A percentile compares a stretch with the other conserved stretches of the same genome.
These are phyloP conservation scores for Tuta absoluta DNA, from an alignment of 2,888 invertebrate genomes.

Conservation along the genomic window DNA sequence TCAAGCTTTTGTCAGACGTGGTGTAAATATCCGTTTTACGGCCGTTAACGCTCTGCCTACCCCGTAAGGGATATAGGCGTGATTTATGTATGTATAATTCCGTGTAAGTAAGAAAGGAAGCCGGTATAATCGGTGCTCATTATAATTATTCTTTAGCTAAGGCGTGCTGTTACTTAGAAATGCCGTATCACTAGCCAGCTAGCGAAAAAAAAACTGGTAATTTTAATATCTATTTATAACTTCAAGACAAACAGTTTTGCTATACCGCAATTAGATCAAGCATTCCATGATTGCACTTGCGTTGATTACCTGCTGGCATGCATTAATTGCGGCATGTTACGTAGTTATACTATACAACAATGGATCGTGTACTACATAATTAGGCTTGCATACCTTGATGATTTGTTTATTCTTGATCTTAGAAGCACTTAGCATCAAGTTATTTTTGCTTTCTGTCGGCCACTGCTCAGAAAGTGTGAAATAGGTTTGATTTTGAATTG, in stretches of 20 bases:
- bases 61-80: too few relatives aligned
- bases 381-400: neutral
- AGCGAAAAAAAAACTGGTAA: neutral
- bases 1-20: too few relatives aligned
- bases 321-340: neutral
- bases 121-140: too few relatives aligned
- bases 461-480: too few relatives aligned
- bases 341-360: neutral
- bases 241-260: neutral
- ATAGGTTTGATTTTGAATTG: too few relatives aligned
- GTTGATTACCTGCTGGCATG: neutral
- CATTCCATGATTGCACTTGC: neutral
- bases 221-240: neutral
- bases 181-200: neutral
- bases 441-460: too few relatives aligned
- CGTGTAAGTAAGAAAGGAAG: too few relatives aligned
- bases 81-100: too few relatives aligned
- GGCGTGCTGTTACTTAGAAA: neutral
- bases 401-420: neutral
- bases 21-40: too few relatives aligned
- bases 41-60: too few relatives aligned
- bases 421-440: neutral
- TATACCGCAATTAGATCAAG: neutral
- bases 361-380: conserved; percentile 3
- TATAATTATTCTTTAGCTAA: too few relatives aligned